Evolutionary conservation across 2,797 vertebrate species (phyloP).

Genomic region (Dermochelys coriacea): DNA sequence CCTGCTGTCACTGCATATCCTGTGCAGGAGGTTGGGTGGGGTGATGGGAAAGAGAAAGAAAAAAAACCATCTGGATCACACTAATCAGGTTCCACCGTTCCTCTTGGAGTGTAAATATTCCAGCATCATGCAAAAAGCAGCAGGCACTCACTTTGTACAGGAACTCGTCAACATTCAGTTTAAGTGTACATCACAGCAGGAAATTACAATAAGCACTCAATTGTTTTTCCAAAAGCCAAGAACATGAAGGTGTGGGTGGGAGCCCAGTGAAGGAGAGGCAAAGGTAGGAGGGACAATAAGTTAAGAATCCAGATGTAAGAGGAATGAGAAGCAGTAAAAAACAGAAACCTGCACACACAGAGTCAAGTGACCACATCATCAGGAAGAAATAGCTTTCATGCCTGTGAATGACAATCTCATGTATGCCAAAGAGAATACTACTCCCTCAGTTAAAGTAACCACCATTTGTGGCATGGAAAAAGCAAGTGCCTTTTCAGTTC

Average conservation of each 20-base stretch:
- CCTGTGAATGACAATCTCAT: not conserved
- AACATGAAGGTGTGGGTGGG: not conserved
- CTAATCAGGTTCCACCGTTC: not conserved
- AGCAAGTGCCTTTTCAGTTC: fast-evolving
- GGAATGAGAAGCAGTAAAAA: not conserved
- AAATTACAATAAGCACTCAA: not conserved
- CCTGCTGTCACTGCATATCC: slow-evolving; percentile 97
- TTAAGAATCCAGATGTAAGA: not conserved
- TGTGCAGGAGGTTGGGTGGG: slow-evolving; percentile 63
- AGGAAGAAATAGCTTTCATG: not conserved
- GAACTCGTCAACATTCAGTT: not conserved
- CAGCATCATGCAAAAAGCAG: not conserved
- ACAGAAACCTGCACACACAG: not conserved
- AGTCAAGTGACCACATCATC: not conserved
- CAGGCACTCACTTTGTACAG: not conserved
- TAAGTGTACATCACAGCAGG: fast-evolving
- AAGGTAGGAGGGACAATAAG: fast-evolving
- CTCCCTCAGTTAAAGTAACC: slow-evolving; percentile 3
- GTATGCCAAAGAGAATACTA: not conserved
- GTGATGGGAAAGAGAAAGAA: not conserved
- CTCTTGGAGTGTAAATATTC: not conserved
- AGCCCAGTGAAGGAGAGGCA: not conserved
- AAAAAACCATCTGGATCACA: not conserved
- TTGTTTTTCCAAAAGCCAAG: not conserved
- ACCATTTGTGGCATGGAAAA: slow-evolving; percentile 7